Evolutionary conservation across 2,113 vertebrate genomes (phyloP), one percentile per base, ranked within the genome.

Genomic region (Tamias sibiricus): DNA sequence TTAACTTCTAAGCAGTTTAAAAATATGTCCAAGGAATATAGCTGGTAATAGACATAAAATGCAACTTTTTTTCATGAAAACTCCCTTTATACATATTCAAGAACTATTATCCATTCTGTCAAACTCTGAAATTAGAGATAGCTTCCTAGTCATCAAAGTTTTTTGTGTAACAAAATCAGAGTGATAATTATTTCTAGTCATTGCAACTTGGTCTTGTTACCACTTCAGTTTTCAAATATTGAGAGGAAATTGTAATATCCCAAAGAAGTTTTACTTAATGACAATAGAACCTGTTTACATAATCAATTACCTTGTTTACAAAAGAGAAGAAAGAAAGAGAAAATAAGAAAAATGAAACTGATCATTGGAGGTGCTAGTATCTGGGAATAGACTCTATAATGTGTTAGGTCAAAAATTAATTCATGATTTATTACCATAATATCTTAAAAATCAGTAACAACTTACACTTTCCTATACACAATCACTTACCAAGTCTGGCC

Each of bases 21-120:
- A 96, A 95, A 64, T 86, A 89, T 47, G 7, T 66, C 28, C 26
- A 77, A 35, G 19, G 47, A 88, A 90, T 12, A 4, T 84, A 79
- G 84, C 16, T 84, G 30, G 44, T 95, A 90, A 87, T 52, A 83
- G 54, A 80, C 2, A 81, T 84, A 79, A 91, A 84, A 80, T 42
- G 8, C 28, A 79, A 59, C 3, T 40, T 28, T 22, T 22, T 22
- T 44, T 52, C 64, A 37, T 10, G 40, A 80, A 74, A 54, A 71
- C 3, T 35, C 30, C 22, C 68, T 68, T 37, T 47, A 13, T 40
- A 57, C 26, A 57, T n/a, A 30, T 47, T 83, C 47, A 49, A 57
- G 24, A 91, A 66, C 4, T 57, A 16, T 8, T 24, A 44, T 62
- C 54, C 30, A 59, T 83, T 94, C 19, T 62, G 17, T 85, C n/a